Percentiles rank a stretch among this genome's conserved stretches.
Evolutionary conservation across 2,888 invertebrate genomes (phyloP).

Genomic region (Neoscelio sp.): DNA sequence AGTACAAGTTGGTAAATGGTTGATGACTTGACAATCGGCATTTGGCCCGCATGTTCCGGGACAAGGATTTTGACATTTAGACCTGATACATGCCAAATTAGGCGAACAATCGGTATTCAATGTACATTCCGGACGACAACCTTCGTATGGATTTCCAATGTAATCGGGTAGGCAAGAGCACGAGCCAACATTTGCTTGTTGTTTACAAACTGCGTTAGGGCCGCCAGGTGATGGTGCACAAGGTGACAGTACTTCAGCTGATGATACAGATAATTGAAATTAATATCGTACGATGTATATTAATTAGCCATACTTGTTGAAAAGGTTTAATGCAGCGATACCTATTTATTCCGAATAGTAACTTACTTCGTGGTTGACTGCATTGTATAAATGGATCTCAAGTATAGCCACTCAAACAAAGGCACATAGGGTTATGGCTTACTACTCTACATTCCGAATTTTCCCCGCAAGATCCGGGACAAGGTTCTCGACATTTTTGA

Average conservation of each 20-base stretch:
- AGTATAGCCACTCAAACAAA: constrained; percentile 88
- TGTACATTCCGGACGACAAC: constrained; percentile 92
- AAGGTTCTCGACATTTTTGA: constrained; percentile 92
- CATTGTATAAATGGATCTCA: constrained; percentile 91
- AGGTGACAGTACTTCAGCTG: no score
- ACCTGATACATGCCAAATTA: constrained; percentile 89
- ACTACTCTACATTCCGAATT: constrained; percentile 91
- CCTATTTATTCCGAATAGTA: no score
- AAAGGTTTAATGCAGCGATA: no score
- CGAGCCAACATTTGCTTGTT: constrained; percentile 84
- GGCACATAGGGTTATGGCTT: constrained; percentile 94
- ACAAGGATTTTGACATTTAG: constrained; percentile 92
- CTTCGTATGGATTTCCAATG: constrained; percentile 88
- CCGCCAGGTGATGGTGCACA: constrained; percentile 91
- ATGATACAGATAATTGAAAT: no score
- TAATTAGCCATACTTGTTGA: no score
- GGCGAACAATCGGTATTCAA: constrained; percentile 90
- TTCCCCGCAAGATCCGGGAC: constrained; percentile 91
- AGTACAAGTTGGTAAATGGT: no score
- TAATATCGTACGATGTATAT: no score
- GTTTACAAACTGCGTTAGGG: constrained; percentile 88
- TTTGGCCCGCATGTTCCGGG: no score
- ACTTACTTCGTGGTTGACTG: constrained; percentile 76
- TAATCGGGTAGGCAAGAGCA: constrained; percentile 90
- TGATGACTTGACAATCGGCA: no score